Evolutionary conservation across 2,888 invertebrate species (phyloP).

Genomic region (Amiota communis): DNA sequence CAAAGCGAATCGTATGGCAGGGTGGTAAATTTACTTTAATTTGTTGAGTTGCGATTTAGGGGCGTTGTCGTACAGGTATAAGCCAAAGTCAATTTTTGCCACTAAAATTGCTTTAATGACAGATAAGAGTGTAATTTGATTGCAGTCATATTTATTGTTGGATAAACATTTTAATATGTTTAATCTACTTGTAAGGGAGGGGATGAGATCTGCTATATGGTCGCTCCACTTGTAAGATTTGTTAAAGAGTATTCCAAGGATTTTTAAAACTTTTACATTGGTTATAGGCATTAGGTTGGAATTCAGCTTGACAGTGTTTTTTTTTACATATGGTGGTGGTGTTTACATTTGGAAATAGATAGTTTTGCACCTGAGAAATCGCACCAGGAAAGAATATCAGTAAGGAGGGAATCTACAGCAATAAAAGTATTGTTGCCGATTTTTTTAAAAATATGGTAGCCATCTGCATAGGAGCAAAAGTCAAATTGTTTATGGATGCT

Average conservation of each 20-base stretch:
- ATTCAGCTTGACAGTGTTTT: too few species aligned
- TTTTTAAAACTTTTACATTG: slow-evolving; percentile 30
- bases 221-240: slow-evolving; percentile 33
- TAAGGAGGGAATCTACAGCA: too few species aligned
- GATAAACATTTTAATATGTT: slow-evolving; percentile 36
- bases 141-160: slow-evolving; percentile 21
- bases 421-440: too few species aligned
- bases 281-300: slow-evolving; percentile 6
- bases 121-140: neutral
- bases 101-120: slow-evolving; percentile 9
- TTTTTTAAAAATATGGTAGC: too few species aligned
- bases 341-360: too few species aligned
- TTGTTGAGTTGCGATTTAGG: neutral
- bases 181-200: slow-evolving; percentile 28
- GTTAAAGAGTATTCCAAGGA: slow-evolving; percentile 38
- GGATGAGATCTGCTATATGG: slow-evolving; percentile 30
- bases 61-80: slow-evolving; percentile 26
- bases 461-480: too few species aligned
- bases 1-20: too few species aligned
- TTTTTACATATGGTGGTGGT: too few species aligned
- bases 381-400: too few species aligned
- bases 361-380: too few species aligned
- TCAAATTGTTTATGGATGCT: too few species aligned
- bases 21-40: too few species aligned
- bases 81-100: slow-evolving; percentile 30